Evolutionary conservation across 2,113 vertebrate genomes (phyloP).

Genomic region (Macquaria ambigua): DNA sequence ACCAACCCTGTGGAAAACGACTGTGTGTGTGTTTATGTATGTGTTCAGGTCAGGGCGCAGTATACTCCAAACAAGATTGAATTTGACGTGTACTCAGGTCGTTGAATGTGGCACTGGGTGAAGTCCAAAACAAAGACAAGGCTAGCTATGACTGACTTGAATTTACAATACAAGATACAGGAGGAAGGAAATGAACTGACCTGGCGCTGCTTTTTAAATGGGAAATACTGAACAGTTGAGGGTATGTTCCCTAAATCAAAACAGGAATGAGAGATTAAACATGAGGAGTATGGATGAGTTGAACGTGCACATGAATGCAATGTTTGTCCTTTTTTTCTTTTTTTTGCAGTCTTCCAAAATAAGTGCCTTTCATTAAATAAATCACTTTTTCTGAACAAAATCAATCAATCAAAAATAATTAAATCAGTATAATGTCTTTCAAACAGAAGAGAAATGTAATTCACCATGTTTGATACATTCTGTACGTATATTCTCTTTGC

Average conservation of each 20-base stretch:
- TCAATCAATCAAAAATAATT: neutral
- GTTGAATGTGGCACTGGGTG: neutral
- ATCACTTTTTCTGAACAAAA: neutral
- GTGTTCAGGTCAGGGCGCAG: neutral
- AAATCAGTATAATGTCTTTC: neutral
- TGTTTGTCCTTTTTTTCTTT: neutral
- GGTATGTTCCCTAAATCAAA: neutral
- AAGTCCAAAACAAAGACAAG: neutral
- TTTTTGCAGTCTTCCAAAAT: slow-evolving; percentile 18
- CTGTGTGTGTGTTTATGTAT: neutral
- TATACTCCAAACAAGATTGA: neutral
- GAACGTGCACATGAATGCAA: neutral
- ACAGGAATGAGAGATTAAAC: neutral
- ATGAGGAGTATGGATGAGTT: neutral
- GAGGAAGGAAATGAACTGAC: neutral
- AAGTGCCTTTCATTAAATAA: slow-evolving; percentile 16
- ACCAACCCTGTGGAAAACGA: neutral
- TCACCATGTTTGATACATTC: neutral
- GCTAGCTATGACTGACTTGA: neutral
- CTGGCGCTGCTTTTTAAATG: neutral
- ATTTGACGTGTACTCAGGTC: neutral
- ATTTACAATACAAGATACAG: slow-evolving; percentile 16
- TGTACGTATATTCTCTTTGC: neutral
- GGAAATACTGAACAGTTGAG: neutral
- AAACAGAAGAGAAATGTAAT: neutral